phyloP scores from a whole-genome alignment of 1,140 invertebrate species.

The Ceratina australensis region DNA sequence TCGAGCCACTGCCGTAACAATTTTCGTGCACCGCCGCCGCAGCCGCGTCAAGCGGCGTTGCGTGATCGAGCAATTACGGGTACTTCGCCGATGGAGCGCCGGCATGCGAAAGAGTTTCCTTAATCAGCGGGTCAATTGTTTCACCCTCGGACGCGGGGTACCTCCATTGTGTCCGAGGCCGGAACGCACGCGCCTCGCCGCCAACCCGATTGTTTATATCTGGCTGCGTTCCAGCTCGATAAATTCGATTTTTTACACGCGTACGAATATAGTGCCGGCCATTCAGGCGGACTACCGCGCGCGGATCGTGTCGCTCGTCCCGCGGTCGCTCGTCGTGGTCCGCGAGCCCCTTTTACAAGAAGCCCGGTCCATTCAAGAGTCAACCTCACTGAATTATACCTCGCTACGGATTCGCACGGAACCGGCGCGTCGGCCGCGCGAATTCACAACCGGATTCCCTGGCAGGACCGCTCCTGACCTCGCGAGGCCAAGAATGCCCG shows the following conservation, averaged over 20 bases:
- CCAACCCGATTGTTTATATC: slow-evolving; percentile 59
- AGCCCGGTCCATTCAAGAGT: slow-evolving; percentile 67
- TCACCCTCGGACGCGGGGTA: slow-evolving; percentile 16
- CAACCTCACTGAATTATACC: slow-evolving; percentile 67
- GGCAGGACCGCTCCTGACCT: slow-evolving; percentile 32
- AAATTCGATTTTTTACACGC: slow-evolving; percentile 67
- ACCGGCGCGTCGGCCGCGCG: slow-evolving; percentile 18
- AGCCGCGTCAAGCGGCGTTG: neutral
- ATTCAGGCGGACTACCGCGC: slow-evolving; percentile 53
- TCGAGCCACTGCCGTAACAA: slow-evolving; percentile 25
- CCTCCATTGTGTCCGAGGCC: neutral
- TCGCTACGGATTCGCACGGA: slow-evolving; percentile 58
- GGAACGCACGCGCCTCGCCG: slow-evolving; percentile 40
- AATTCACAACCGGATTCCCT: slow-evolving; percentile 53
- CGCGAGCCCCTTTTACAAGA: slow-evolving; percentile 58
- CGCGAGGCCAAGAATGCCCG: slow-evolving; percentile 34
- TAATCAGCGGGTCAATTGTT: slow-evolving; percentile 57
- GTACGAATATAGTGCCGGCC: slow-evolving; percentile 69
- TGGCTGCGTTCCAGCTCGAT: slow-evolving; percentile 61
- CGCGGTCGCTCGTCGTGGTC: slow-evolving; percentile 29
- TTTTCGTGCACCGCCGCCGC: slow-evolving; percentile 10
- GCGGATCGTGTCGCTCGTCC: slow-evolving; percentile 44
- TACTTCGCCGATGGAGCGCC: slow-evolving; percentile 6
- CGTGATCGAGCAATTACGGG: slow-evolving; percentile 52
- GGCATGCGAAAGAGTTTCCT: slow-evolving; percentile 26